These are phyloP conservation scores for Onychostruthus taczanowskii DNA, from an alignment of 2,113 vertebrate species.

Conservation along the genomic window DNA sequence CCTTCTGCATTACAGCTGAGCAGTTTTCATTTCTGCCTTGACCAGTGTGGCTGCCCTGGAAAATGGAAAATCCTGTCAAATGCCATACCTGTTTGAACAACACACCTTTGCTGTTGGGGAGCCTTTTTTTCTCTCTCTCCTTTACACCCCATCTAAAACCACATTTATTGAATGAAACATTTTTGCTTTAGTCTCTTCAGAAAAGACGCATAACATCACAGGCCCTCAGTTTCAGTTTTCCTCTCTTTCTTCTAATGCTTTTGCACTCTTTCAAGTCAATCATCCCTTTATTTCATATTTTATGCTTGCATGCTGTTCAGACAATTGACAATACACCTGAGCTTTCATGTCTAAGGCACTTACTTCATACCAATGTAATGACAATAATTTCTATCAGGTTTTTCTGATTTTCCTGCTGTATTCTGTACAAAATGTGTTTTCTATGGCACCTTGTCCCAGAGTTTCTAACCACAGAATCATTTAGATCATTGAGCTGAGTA, in stretches of 20 bases:
- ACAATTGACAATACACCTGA: slow-evolving; percentile 13
- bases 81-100: background rate
- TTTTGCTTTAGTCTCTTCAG: background rate
- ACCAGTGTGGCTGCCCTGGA: background rate
- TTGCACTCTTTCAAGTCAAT: slow-evolving; percentile 22
- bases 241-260: background rate
- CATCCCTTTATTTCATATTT: slow-evolving; percentile 10
- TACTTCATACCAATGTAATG: background rate
- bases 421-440: background rate
- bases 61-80: background rate
- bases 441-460: background rate
- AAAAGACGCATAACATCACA: background rate
- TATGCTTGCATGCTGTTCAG: background rate
- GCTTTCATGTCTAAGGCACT: background rate
- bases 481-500: background rate
- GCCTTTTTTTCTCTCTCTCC: background rate
- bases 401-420: background rate
- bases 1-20: background rate
- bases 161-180: background rate
- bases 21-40: background rate
- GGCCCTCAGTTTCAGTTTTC: background rate
- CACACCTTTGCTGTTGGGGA: background rate
- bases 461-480: background rate
- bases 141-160: background rate
- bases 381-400: slow-evolving; percentile 4